Conservation (phyloP, 1,140 invertebrate genomes). For the Drosophila persimilis region DNA sequence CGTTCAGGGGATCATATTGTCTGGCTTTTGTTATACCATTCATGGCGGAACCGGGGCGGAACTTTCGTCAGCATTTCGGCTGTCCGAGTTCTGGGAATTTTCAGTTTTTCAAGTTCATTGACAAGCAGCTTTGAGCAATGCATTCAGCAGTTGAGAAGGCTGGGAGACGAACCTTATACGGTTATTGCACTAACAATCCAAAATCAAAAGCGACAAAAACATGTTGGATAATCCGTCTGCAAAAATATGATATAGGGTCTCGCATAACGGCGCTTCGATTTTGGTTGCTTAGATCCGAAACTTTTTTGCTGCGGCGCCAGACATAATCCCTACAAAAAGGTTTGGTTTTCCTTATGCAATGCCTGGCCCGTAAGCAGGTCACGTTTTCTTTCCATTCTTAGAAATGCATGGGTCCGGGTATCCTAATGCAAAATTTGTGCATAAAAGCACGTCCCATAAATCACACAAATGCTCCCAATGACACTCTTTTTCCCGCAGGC, state of each 20-base stretch:
- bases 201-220: neutral
- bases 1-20: neutral
- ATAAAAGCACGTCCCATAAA: conserved; percentile 61
- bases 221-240: conserved; percentile 10
- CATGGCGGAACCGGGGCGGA: conserved; percentile 24
- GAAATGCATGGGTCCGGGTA: conserved; percentile 13
- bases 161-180: neutral
- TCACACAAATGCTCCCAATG: conserved; percentile 57
- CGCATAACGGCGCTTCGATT: conserved; percentile 4
- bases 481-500: neutral
- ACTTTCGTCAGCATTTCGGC: conserved; percentile 54
- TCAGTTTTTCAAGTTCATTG: conserved; percentile 52
- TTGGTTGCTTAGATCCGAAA: neutral
- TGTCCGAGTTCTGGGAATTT: conserved; percentile 38
- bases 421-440: conserved; percentile 66
- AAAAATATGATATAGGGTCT: too few species aligned
- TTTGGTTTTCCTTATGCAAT: neutral
- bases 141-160: conserved; percentile 29
- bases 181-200: conserved; percentile 38
- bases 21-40: conserved; percentile 8
- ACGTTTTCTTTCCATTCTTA: conserved; percentile 24
- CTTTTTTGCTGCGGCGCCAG: neutral
- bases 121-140: conserved; percentile 25
- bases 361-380: conserved; percentile 19
- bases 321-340: neutral